phyloP scores from a whole-genome alignment of 2,113 vertebrate genomes.

The Atherinomorus stipes region DNA sequence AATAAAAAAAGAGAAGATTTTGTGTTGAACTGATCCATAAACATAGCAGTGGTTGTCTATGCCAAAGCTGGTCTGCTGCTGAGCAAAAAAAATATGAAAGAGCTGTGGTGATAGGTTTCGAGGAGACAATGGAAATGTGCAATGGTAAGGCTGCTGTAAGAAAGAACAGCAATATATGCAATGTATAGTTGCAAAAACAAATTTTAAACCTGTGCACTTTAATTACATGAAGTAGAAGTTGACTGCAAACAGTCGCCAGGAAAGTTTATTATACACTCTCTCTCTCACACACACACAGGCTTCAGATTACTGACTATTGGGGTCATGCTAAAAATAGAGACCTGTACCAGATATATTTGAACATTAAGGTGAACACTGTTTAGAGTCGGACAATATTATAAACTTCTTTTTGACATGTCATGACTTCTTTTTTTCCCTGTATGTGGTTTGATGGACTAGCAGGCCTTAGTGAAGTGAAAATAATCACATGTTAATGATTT shows the following conservation, averaged over 20 bases:
- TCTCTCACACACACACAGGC: slow-evolving; percentile 13
- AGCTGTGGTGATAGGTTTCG: neutral
- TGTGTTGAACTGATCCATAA: neutral
- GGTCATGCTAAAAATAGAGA: slow-evolving; percentile 48
- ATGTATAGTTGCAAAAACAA: slow-evolving; percentile 6
- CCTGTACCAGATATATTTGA: slow-evolving; percentile 11
- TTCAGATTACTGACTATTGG: slow-evolving; percentile 41
- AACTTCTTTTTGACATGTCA: slow-evolving; percentile 3
- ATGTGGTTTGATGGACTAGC: neutral
- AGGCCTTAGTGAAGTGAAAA: slow-evolving; percentile 37
- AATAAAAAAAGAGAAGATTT: neutral
- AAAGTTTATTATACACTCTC: slow-evolving; percentile 29
- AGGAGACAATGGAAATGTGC: neutral
- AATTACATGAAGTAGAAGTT: neutral
- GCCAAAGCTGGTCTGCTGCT: neutral
- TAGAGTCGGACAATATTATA: neutral
- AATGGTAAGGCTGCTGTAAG: neutral
- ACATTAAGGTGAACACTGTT: slow-evolving; percentile 1
- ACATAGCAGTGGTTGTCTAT: neutral
- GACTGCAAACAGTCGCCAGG: slow-evolving; percentile 6
- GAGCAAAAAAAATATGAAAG: neutral
- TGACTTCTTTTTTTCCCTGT: neutral
- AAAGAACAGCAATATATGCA: neutral
- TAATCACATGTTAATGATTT: slow-evolving; percentile 81
- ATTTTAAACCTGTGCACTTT: slow-evolving; percentile 12